Evolutionary conservation across 2,797 vertebrate species (phyloP).

Genomic region (Mareca strepera): DNA sequence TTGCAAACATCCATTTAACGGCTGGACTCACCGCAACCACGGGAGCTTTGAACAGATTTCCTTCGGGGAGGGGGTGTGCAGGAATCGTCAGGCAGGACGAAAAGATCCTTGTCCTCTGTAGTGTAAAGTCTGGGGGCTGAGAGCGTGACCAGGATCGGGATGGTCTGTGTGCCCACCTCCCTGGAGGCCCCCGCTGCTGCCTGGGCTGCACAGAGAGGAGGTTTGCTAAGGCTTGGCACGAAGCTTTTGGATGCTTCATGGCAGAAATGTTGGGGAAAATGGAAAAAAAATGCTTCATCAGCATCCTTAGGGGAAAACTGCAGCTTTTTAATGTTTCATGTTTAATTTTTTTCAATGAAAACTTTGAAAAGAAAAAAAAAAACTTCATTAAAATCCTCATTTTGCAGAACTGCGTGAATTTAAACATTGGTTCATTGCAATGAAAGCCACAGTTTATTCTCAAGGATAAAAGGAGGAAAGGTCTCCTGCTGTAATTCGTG

Average conservation of each 20-base stretch:
- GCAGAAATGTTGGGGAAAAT: background rate
- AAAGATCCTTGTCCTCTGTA: conserved; percentile 12
- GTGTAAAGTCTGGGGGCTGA: background rate
- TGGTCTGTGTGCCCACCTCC: background rate
- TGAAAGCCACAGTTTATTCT: background rate
- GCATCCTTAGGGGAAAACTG: background rate
- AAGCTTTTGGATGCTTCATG: background rate
- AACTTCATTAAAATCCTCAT: background rate
- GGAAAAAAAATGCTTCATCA: background rate
- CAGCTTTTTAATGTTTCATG: background rate
- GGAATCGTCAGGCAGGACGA: conserved; percentile 6
- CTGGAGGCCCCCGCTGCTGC: rapidly evolving
- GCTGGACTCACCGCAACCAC: conserved; percentile 5
- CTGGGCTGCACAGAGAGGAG: background rate
- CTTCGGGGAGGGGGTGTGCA: background rate
- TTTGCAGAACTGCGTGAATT: background rate
- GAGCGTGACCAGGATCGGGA: background rate
- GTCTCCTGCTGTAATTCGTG: background rate
- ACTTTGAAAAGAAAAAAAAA: background rate
- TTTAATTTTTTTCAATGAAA: background rate
- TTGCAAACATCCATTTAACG: conserved; percentile 54
- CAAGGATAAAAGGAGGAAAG: background rate
- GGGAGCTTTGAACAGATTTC: conserved; percentile 1
- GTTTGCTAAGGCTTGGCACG: background rate
- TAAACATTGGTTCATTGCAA: background rate